Percentiles rank a stretch among this genome's conserved stretches.
Conservation (phyloP, 2,113 vertebrate genomes). For the Spea bombifrons region DNA sequence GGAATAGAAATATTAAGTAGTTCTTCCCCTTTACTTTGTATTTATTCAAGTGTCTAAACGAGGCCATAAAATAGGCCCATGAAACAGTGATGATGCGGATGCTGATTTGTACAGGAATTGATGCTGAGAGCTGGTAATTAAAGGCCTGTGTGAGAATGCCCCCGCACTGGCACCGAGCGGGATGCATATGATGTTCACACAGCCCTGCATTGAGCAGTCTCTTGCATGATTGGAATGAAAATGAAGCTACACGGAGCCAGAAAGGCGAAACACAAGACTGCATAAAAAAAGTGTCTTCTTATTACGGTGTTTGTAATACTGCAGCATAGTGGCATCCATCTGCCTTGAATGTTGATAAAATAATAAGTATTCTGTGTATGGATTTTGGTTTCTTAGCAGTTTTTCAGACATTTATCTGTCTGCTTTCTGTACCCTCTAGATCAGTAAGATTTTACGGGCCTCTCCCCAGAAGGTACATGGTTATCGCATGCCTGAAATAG, state of each 20-base stretch:
- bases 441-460: not conserved
- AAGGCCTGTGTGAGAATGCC: not conserved
- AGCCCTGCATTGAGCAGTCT: not conserved
- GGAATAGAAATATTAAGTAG: too few relatives aligned
- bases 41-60: not conserved
- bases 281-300: not conserved
- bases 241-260: not conserved
- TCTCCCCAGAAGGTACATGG: not conserved
- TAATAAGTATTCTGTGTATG: not conserved
- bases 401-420: not conserved
- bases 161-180: not conserved
- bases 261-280: not conserved
- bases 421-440: not conserved
- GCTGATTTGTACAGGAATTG: not conserved
- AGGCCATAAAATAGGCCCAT: not conserved
- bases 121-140: not conserved
- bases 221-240: not conserved
- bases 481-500: conserved; percentile 25
- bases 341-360: not conserved
- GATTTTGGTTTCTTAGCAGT: not conserved
- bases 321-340: not conserved
- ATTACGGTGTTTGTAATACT: not conserved
- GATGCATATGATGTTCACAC: not conserved
- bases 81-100: not conserved
- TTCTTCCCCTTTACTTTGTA: too few relatives aligned